Percentiles rank a stretch among this genome's conserved stretches.
phyloP scores from a whole-genome alignment of 2,888 invertebrate species.

The Harpagoxenus sublaevis region DNA sequence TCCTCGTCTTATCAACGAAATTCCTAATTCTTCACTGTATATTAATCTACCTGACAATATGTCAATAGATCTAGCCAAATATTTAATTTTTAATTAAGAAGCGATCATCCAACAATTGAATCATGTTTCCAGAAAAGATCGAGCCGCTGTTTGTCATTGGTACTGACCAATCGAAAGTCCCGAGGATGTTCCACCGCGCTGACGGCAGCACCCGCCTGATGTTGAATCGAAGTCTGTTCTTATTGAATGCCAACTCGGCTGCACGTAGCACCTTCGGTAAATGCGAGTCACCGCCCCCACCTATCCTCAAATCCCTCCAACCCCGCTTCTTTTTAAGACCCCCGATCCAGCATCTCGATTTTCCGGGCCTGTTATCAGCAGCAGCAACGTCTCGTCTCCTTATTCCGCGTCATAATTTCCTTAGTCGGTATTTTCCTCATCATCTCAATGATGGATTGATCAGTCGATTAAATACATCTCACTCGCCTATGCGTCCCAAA shows the following conservation, averaged over 20 bases:
- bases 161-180: conserved; percentile 3
- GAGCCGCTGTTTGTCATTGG: not conserved
- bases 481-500: not conserved
- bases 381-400: not conserved
- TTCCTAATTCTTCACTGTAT: not conserved
- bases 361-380: conserved; percentile 35
- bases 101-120: not conserved
- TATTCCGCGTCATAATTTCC: not conserved
- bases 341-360: conserved; percentile 10
- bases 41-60: not conserved
- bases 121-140: not conserved
- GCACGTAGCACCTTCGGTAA: conserved; percentile 45
- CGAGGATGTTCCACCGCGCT: not conserved
- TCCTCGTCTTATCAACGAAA: not conserved
- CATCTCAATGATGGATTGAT: not conserved
- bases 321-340: conserved; percentile 20
- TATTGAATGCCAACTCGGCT: conserved; percentile 44
- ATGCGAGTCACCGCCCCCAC: conserved; percentile 40
- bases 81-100: conserved; percentile 12
- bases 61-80: not conserved
- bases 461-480: conserved; percentile 14
- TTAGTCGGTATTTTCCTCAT: not conserved
- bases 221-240: conserved; percentile 35
- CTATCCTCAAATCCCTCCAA: conserved; percentile 21
- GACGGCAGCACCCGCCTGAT: conserved; percentile 9